These are phyloP conservation scores for Hydrozoanthus tunicans DNA, from an alignment of 64 coral and sea anemone species.

Conservation along the genomic window DNA sequence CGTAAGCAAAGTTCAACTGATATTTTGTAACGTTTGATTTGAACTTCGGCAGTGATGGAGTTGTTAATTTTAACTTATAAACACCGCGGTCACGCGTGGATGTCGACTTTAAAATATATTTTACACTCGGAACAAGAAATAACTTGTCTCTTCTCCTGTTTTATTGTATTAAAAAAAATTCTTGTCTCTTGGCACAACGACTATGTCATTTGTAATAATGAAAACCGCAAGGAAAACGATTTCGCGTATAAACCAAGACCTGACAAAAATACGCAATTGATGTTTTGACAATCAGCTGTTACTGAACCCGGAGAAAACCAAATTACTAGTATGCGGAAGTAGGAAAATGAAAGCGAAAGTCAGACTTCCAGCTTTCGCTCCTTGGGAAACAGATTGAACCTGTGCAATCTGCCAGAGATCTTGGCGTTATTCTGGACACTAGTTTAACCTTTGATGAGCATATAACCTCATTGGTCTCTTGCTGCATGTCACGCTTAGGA, in stretches of 20 bases:
- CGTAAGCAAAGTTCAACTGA: too few relatives aligned
- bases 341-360: conserved; percentile 40
- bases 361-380: conserved; percentile 30
- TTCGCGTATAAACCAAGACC: not conserved
- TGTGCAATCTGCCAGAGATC: conserved; percentile 31
- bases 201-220: too few relatives aligned
- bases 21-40: too few relatives aligned
- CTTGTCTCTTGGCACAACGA: too few relatives aligned
- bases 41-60: too few relatives aligned
- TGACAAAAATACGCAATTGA: not conserved
- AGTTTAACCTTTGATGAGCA: conserved; percentile 56
- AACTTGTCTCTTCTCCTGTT: too few relatives aligned
- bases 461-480: conserved; percentile 15
- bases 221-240: not conserved
- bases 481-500: conserved; percentile 27
- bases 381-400: conserved; percentile 40
- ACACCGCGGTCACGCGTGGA: too few relatives aligned
- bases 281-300: not conserved
- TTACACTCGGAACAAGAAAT: too few relatives aligned
- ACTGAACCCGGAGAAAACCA: conserved; percentile 57
- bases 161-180: too few relatives aligned
- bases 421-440: conserved; percentile 50
- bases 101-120: too few relatives aligned
- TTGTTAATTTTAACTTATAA: too few relatives aligned
- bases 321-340: conserved; percentile 60